Evolutionary conservation across 2,888 invertebrate species (phyloP), one percentile per base, ranked within the genome.

Genomic region (Pterostichus madidus): DNA sequence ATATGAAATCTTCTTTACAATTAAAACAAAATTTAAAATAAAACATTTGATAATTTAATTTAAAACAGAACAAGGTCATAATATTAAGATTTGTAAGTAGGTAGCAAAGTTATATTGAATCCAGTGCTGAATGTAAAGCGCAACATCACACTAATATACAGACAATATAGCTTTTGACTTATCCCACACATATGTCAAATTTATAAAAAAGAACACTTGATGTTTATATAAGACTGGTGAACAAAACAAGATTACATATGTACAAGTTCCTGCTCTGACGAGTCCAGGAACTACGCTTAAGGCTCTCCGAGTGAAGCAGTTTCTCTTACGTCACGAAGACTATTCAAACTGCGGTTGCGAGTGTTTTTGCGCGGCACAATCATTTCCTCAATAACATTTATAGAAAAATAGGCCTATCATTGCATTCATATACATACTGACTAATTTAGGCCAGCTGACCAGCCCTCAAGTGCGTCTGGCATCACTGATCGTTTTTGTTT

Each of bases 41-140:
- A 53, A 46, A 79, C 13, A 64, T 49, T 13, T 68, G 46, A 64
- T 64, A 59, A 59, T 79, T 79, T 68, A 71, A 71, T 15, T 39
- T 71, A 71, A 71, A 71, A 71, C 15, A 13, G 32, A 46, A 59
- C 56, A 61, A 59, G 32, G 77, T 77, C 77, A 77, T 32, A 8
- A 56, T 56, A 35, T 71, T 77, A 79, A 64, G 79, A 61, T 39
- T 61, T 13, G 13, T 31, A 59, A 24, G 46, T 46, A 79, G 79
- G 39, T 44, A 64, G 64, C 24, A 77, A 77, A 77, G 77, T 53
- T 77, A 77, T 53, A 56, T 39, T 77, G 77, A 56, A 75, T 81
- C 59, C 81, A 81, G 81, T 81, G 81, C 75, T 81, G 81, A 81
- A 81, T 81, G 75, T 75, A 49, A 61, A 73, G 56, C 56, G 73